phyloP scores from a whole-genome alignment of 2,797 vertebrate genomes.

The Lepilemur ruficaudatus region DNA sequence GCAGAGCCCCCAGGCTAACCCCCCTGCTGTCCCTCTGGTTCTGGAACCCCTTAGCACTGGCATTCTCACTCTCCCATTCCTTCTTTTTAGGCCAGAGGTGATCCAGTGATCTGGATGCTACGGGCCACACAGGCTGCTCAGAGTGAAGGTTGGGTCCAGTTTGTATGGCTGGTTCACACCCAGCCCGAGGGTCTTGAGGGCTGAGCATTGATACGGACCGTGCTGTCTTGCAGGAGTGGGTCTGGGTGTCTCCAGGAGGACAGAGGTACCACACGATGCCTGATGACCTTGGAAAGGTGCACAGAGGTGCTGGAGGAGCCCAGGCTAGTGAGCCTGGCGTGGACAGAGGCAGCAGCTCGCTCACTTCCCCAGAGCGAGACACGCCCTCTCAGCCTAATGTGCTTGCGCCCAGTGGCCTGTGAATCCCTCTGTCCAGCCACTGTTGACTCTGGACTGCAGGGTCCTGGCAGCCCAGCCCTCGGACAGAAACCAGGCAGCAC shows the following conservation, averaged over 20 bases:
- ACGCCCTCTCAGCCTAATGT: not conserved
- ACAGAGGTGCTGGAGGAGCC: not conserved
- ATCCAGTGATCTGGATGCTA: not conserved
- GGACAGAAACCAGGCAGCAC: not conserved
- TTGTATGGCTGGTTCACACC: rapidly evolving
- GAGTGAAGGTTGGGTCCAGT: not conserved
- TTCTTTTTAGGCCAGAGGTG: not conserved
- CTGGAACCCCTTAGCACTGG: not conserved
- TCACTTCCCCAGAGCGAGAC: not conserved
- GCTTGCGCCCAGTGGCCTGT: not conserved
- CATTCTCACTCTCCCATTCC: not conserved
- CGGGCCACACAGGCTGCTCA: not conserved
- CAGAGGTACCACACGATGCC: not conserved
- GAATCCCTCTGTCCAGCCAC: not conserved
- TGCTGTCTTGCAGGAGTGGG: not conserved
- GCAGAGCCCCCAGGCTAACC: not conserved
- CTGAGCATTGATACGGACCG: not conserved
- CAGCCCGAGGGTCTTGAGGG: not conserved
- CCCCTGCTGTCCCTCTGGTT: not conserved
- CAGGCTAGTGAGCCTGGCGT: not conserved
- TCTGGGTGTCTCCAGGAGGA: not conserved
- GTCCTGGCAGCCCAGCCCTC: not conserved
- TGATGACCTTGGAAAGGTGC: not conserved
- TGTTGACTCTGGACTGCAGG: rapidly evolving
- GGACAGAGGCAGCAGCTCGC: not conserved